A percentile compares a stretch with the other conserved stretches of the same genome.
phyloP scores from a whole-genome alignment of 2,113 vertebrate genomes.

The Fulmarus glacialis region DNA sequence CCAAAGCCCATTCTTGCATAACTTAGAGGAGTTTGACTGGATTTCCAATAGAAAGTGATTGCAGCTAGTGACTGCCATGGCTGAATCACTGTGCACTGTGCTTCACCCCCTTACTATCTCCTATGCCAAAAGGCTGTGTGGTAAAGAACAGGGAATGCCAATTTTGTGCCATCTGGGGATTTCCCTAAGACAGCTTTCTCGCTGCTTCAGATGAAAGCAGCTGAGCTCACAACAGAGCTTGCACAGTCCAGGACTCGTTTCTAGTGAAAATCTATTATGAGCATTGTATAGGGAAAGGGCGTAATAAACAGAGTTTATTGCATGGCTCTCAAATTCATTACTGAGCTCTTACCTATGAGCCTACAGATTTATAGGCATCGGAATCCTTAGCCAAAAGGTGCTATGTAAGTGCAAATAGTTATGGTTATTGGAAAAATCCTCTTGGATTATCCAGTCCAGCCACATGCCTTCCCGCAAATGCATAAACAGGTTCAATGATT shows the following conservation, averaged over 20 bases:
- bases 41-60: neutral
- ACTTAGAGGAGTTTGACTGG: neutral
- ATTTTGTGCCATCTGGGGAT: conserved; percentile 10
- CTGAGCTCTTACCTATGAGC: neutral
- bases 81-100: neutral
- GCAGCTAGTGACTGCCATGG: neutral
- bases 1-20: neutral
- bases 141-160: conserved; percentile 1
- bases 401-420: conserved; percentile 16
- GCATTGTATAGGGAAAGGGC: neutral
- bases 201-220: neutral
- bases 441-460: neutral
- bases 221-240: neutral
- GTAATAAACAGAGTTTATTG: conserved; percentile 1
- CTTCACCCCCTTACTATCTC: neutral
- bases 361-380: neutral
- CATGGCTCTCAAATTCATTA: neutral
- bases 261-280: neutral
- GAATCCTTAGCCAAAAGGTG: neutral
- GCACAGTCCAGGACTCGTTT: neutral
- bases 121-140: neutral
- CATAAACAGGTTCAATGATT: neutral
- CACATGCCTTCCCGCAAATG: conserved; percentile 30
- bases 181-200: neutral
- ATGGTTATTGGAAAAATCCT: conserved; percentile 17